A percentile compares a stretch with the other conserved stretches of the same genome.
These are phyloP conservation scores for Ecliptopera silaceata DNA, from an alignment of 2,888 invertebrate species.

Conservation along the genomic window DNA sequence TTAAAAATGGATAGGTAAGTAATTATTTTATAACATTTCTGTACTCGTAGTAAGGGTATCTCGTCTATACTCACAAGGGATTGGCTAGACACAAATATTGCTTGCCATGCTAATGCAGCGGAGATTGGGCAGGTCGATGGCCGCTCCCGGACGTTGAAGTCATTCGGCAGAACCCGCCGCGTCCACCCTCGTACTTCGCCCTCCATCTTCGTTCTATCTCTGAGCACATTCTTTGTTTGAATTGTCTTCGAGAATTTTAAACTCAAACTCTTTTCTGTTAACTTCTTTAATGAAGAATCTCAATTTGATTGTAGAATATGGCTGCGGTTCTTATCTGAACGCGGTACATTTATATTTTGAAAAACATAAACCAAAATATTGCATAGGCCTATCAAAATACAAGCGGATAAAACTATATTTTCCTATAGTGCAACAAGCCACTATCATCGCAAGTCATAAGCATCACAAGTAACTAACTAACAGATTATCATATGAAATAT, in stretches of 20 bases:
- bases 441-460: too few relatives aligned
- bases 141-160: constrained; percentile 80
- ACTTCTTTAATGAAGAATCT: not conserved
- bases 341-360: too few relatives aligned
- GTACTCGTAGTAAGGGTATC: constrained; percentile 33
- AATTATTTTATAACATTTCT: too few relatives aligned
- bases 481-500: too few relatives aligned
- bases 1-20: too few relatives aligned
- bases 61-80: constrained; percentile 54
- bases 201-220: constrained; percentile 41
- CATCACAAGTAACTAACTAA: too few relatives aligned
- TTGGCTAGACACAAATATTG: constrained; percentile 77
- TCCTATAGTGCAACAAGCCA: too few relatives aligned
- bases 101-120: constrained; percentile 83
- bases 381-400: too few relatives aligned
- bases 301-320: too few relatives aligned
- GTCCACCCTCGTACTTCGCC: constrained; percentile 68
- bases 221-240: constrained; percentile 23
- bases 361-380: too few relatives aligned
- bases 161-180: constrained; percentile 75
- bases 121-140: constrained; percentile 83
- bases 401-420: too few relatives aligned
- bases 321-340: too few relatives aligned
- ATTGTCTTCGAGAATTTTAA: constrained; percentile 9
- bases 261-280: not conserved